Base-by-base conservation (phyloP, 2,797 vertebrate genomes). In the Sciaenops ocellatus region DNA sequence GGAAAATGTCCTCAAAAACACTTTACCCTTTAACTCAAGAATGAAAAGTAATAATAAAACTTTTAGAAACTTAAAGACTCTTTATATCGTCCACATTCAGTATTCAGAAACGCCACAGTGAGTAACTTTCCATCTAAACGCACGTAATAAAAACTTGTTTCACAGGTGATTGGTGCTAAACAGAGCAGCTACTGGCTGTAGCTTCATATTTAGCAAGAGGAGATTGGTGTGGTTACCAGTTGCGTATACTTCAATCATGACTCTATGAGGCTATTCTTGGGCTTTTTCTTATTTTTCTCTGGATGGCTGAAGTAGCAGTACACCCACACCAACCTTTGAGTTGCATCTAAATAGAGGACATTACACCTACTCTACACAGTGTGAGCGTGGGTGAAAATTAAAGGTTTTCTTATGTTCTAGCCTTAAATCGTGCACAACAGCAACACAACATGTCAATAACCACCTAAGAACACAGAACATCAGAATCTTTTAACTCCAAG, bases 301-400 rank as follows among this genome's bases (percentile, higher is more conserved):
- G 57, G 54, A 67, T 72, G 69, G 73, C 76, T 81, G 81, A 77
- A 85, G 78, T 86, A 78, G 54, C 75, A 84, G 47, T 24, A 73
- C 87, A 67, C 87, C 89, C 87, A 92, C 90, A 69, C 70, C 48
- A 66, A 73, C 85, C 83, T 76, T 65, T 87, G 68, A 80, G 80
- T 80, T 79, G 60, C 74, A 85, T 88, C 77, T 85, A 87, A 89
- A 91, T 76, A 86, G 68, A 76, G 83, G 76, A 86, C 65, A 62
- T 82, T 56, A 90, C 87, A 86, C 85, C 82, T 71, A 76, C 89
- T 85, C 73, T 34, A 44, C 69, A 75, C 62, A 69, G 76, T 38
- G 66, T 73, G 72, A 46, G 79, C 55, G 84, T 75, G 69, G 65
- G 68, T 60, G 76, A 57, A 60, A 73, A 81, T 76, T 54, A 68